Percentiles rank a stretch among this genome's conserved stretches.
Evolutionary conservation across 2,888 invertebrate genomes (phyloP).

Genomic region (Cephus runcator): DNA sequence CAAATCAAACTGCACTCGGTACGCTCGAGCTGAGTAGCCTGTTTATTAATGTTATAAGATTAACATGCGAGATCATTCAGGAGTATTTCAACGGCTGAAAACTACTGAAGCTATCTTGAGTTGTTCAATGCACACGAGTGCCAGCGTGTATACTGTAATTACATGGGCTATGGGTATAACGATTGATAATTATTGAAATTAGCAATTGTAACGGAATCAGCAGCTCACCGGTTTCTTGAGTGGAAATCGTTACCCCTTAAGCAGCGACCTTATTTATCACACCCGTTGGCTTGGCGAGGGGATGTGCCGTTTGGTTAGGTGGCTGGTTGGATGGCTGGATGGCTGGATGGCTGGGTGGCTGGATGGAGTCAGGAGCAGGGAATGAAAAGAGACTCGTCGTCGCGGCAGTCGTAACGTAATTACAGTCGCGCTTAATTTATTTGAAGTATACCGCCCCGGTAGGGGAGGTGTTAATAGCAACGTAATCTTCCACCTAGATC

Average conservation of each 20-base stretch:
- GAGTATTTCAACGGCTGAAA: no score
- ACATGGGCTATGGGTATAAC: not conserved
- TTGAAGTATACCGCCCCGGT: constrained; percentile 56
- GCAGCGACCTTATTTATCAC: not conserved
- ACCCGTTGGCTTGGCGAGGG: not conserved
- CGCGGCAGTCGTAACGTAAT: constrained; percentile 57
- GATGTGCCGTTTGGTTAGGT: not conserved
- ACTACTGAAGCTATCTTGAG: not conserved
- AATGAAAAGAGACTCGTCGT: constrained; percentile 16
- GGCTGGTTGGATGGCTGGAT: not conserved
- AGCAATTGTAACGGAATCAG: not conserved
- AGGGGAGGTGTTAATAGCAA: constrained; percentile 60
- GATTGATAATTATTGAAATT: not conserved
- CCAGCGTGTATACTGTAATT: not conserved
- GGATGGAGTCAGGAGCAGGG: not conserved
- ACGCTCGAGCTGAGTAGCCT: no score
- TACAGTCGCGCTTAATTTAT: constrained; percentile 62
- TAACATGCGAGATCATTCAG: no score
- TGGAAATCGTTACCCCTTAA: not conserved
- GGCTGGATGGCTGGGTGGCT: not conserved
- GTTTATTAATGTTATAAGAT: no score
- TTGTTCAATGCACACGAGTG: not conserved
- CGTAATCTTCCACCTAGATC: constrained; percentile 41
- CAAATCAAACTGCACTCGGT: not conserved
- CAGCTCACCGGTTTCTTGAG: not conserved